Base-by-base conservation (phyloP, 2,113 vertebrate species). In the Prunella himalayana region DNA sequence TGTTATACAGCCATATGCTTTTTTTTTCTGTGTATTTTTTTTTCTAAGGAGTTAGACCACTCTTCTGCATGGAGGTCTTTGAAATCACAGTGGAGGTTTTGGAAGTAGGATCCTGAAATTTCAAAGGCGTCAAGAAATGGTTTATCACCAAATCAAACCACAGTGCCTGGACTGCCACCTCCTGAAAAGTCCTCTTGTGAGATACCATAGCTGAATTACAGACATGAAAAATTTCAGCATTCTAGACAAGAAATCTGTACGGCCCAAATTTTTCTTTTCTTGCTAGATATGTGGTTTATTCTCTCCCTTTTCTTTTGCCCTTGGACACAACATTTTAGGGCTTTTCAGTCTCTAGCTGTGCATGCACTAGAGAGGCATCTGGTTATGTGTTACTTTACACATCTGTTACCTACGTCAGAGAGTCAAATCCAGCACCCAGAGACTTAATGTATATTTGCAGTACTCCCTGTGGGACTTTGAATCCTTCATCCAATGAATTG, bases 401-500 rank as follows among this genome's bases (percentile, higher is more conserved):
- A 41, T 83, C 87, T 93, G 64, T 86, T 64, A 10, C 33, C 9
- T 82, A 90, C 3, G 13, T 96, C 94, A 90, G 61, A 76, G 94
- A 68, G 60, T 94, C 54, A 94, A 86, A 93, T 73, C 59, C 68
- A 85, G 33, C 54, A 70, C 53, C 86, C 42, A 37, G 78, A 88
- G 91, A 86, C 63, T 65, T 92, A 42, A 25, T 16, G 8, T 80
- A 81, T 72, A 87, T 96, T 91, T 94, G 65, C 95, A 92, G 60
- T 69, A 39, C 44, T 91, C 77, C 57, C 45, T 47, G 50, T 88
- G 84, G 65, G 50, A 79, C 85, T 97, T 85, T 12, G 63, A 78
- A 79, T 75, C 49, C 25, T 49, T 92, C 95, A 96, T 94, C 81
- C 76, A 95, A 22, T 79, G 57, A 89, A 75, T 83, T 76, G 60